Evolutionary conservation across 2,113 vertebrate species (phyloP).

Genomic region (Platycercus adscitus): DNA sequence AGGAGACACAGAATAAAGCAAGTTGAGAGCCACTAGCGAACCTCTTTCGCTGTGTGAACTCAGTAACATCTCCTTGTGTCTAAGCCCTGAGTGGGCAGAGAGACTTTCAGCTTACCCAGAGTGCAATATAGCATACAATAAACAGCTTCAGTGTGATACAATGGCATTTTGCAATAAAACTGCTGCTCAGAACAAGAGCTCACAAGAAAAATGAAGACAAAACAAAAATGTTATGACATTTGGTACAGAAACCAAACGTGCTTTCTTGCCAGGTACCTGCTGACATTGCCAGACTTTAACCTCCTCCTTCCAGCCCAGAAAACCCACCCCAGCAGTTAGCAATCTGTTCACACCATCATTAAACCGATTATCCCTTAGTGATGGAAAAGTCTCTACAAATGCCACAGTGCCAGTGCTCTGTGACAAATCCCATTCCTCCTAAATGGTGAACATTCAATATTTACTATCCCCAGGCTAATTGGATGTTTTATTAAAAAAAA

Average conservation of each 20-base stretch:
- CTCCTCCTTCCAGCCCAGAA: conserved; percentile 12
- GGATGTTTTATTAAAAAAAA: background rate
- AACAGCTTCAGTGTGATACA: background rate
- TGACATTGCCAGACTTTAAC: conserved; percentile 36
- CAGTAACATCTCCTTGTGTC: background rate
- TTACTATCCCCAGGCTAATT: background rate
- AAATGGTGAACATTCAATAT: background rate
- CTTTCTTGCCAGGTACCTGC: conserved; percentile 48
- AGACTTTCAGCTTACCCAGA: background rate
- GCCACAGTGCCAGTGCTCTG: conserved; percentile 9
- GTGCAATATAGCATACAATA: background rate
- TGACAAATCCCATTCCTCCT: conserved; percentile 11
- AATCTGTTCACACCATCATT: conserved; percentile 62
- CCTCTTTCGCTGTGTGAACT: fast-evolving
- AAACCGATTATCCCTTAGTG: conserved; percentile 46
- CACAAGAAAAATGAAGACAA: conserved; percentile 2
- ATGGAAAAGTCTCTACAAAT: conserved; percentile 42
- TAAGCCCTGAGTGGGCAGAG: background rate
- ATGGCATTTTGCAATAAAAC: background rate
- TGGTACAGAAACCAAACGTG: background rate
- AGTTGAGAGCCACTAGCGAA: background rate
- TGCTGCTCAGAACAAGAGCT: background rate
- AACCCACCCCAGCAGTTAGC: conserved; percentile 51
- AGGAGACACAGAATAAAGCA: background rate
- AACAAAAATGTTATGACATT: conserved; percentile 52